Base-by-base conservation (phyloP, 1,140 invertebrate species). In the Diprion similis region DNA sequence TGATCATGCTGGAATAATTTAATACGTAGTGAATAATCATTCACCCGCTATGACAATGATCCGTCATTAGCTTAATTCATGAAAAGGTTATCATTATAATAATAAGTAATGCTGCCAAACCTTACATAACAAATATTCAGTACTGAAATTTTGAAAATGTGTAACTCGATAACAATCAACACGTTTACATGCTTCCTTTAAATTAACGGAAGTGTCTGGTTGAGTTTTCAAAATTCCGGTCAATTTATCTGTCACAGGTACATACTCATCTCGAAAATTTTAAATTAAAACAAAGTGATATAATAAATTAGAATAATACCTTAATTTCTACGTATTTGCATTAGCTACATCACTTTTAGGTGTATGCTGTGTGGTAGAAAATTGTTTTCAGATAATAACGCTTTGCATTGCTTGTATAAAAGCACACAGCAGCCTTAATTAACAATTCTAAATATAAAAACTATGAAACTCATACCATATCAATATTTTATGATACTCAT, bases 321-420 rank as follows among this genome's bases (percentile, higher is more conserved):
- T 37, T 59, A 59, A 59, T 59, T 15, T 8, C n/a, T 15, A 59
- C n/a, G 51, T 59, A 17, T 37, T 37, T 37, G 24, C 24, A 37
- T 37, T 37, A 37, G 11, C n/a, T 59, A 4, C 11, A 15, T 59
- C 51, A 37, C 24, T 37, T 37, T 37, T 8, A 59, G n/a, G 11
- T 59, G n/a, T 37, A 37, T 59, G 51, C 51, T 59, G 51, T 17
- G 51, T 59, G 51, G 51, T 59, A 59, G 51, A 59, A 59, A 59
- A 59, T 15, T 59, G 51, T 59, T 59, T 59, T 59, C n/a, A 15
- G 6, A 15, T 37, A 37, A 37, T 37, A 37, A 15, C n/a, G 51
- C n/a, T 59, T 59, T 13, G 24, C 24, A 59, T 15, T 8, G 51
- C 51, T 59, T 37, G 24, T 37, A 37, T 37, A 37, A 59, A 13